phyloP scores from a whole-genome alignment of 1,140 invertebrate species.

The Drosophila asahinai region DNA sequence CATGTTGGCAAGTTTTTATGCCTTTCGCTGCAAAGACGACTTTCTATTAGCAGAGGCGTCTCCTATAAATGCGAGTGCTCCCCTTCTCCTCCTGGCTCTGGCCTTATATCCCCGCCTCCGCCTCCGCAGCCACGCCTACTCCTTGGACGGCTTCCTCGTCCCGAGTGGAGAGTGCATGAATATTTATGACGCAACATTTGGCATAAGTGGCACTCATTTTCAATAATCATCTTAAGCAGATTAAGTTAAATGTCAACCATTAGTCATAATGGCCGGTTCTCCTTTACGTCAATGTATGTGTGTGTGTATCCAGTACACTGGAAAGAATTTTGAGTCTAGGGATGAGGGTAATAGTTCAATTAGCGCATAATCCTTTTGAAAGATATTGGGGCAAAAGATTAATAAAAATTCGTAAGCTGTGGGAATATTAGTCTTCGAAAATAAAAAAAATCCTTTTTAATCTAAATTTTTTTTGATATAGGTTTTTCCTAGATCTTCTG shows the following conservation, averaged over 20 bases:
- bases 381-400: neutral
- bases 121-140: constrained; percentile 10
- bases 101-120: constrained; percentile 1
- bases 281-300: constrained; percentile 29
- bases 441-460: too few species aligned
- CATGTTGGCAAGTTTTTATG: constrained; percentile 83
- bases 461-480: neutral
- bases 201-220: constrained; percentile 83
- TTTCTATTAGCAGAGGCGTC: constrained; percentile 76
- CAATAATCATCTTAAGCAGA: constrained; percentile 84
- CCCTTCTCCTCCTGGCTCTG: constrained; percentile 19
- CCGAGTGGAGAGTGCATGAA: constrained; percentile 67
- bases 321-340: neutral
- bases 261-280: constrained; percentile 80
- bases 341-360: neutral
- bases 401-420: too few species aligned
- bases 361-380: neutral
- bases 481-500: neutral
- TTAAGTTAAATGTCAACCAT: constrained; percentile 84
- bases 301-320: constrained; percentile 19
- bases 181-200: constrained; percentile 84
- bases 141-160: neutral
- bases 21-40: constrained; percentile 61
- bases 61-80: constrained; percentile 51
- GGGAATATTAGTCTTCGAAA: too few species aligned